Percentiles rank a stretch among this genome's conserved stretches.
phyloP scores from a whole-genome alignment of 2,888 invertebrate species.

The Sympetrum striolatum region DNA sequence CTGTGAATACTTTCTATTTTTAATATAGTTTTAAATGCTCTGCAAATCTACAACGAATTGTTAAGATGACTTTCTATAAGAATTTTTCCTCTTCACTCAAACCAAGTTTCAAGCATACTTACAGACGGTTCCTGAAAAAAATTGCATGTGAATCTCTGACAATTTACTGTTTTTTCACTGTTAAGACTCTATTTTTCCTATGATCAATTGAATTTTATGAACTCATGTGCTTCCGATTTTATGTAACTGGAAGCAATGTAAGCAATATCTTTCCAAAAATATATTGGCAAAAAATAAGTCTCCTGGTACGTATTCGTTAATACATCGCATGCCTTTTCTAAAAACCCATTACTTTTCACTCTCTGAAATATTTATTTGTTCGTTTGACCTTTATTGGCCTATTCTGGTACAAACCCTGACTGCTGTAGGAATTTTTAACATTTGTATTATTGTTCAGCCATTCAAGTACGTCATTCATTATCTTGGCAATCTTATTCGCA shows the following conservation, averaged over 20 bases:
- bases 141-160: conserved; percentile 35
- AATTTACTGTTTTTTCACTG: conserved; percentile 24
- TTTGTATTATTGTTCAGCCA: neutral
- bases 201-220: conserved; percentile 41
- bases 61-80: conserved; percentile 32
- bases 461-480: too few species aligned
- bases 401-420: neutral
- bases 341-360: neutral
- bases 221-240: conserved; percentile 34
- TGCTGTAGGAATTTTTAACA: neutral
- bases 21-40: conserved; percentile 19
- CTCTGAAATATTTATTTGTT: neutral
- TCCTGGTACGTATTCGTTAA: conserved; percentile 24
- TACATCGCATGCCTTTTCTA: conserved; percentile 15
- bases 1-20: conserved; percentile 18
- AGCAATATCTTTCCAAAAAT: conserved; percentile 42
- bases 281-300: conserved; percentile 34
- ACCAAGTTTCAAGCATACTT: neutral
- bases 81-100: conserved; percentile 22
- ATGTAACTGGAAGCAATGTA: conserved; percentile 37
- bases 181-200: conserved; percentile 23
- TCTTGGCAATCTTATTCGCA: too few species aligned
- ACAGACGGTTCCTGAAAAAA: neutral
- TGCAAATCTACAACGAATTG: conserved; percentile 22
- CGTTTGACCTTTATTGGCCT: neutral